phyloP scores from a whole-genome alignment of 2,797 vertebrate genomes.

The Halcyon badia region DNA sequence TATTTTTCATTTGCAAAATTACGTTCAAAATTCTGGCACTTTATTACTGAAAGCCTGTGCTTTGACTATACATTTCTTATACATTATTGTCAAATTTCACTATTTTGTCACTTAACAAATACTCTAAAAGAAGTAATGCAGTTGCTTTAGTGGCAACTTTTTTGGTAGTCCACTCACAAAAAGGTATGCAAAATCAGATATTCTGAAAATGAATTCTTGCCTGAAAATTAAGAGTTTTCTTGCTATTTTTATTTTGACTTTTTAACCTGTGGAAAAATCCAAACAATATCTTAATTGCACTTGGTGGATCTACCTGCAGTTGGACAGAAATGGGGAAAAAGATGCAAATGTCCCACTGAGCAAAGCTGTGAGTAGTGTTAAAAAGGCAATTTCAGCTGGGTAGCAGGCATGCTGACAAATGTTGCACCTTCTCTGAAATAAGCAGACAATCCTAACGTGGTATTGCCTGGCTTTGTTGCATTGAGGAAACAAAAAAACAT shows the following conservation, averaged over 20 bases:
- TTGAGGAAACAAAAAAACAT: background rate
- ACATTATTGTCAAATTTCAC: accelerated
- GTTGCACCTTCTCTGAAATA: background rate
- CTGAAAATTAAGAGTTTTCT: background rate
- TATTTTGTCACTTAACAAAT: background rate
- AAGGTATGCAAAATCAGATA: background rate
- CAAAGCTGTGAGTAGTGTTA: background rate
- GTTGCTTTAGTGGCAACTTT: background rate
- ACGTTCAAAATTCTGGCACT: background rate
- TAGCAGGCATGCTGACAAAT: background rate
- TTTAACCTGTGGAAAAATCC: background rate
- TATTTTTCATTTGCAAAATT: background rate
- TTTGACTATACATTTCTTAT: background rate
- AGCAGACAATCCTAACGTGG: background rate
- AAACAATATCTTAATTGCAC: background rate
- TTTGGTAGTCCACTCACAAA: background rate
- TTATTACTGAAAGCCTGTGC: background rate
- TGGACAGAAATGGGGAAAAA: background rate
- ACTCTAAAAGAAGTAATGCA: background rate
- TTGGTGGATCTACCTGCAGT: background rate
- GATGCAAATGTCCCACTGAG: background rate
- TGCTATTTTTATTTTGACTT: background rate
- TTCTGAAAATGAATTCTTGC: background rate
- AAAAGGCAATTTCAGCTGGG: background rate
- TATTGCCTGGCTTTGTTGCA: background rate